phyloP scores from a whole-genome alignment of 2,113 vertebrate species.

The Apus apus region DNA sequence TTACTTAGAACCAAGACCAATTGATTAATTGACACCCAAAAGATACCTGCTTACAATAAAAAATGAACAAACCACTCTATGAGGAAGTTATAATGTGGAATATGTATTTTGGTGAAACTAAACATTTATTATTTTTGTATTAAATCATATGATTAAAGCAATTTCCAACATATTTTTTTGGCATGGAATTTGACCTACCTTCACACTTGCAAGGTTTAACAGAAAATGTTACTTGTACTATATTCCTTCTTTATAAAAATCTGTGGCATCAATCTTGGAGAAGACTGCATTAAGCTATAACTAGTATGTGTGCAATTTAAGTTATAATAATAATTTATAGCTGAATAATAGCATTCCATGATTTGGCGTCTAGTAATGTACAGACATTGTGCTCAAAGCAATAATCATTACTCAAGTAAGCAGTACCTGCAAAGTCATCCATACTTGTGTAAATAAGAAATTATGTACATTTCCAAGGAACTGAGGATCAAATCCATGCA shows the following conservation, averaged over 20 bases:
- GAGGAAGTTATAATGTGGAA: not conserved
- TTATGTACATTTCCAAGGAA: not conserved
- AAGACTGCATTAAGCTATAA: not conserved
- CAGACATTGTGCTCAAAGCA: not conserved
- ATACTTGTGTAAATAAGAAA: constrained; percentile 5
- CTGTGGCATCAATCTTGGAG: not conserved
- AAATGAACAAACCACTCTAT: not conserved
- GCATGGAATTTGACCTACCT: not conserved
- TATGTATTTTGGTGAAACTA: not conserved
- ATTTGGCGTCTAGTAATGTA: not conserved
- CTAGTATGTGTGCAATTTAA: not conserved
- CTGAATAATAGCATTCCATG: not conserved
- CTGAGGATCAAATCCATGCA: not conserved
- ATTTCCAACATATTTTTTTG: not conserved
- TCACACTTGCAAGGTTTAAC: not conserved
- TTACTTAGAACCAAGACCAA: not conserved
- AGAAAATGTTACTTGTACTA: not conserved
- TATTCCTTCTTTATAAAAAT: not conserved
- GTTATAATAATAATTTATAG: not conserved
- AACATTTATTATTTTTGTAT: not conserved
- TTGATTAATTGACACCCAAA: not conserved
- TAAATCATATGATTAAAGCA: not conserved
- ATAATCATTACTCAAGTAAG: constrained; percentile 4
- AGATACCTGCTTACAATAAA: not conserved
- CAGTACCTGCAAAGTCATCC: not conserved